These are phyloP conservation scores for Numenius phaeopus DNA, from an alignment of 2,797 vertebrate genomes.

Conservation along the genomic window DNA sequence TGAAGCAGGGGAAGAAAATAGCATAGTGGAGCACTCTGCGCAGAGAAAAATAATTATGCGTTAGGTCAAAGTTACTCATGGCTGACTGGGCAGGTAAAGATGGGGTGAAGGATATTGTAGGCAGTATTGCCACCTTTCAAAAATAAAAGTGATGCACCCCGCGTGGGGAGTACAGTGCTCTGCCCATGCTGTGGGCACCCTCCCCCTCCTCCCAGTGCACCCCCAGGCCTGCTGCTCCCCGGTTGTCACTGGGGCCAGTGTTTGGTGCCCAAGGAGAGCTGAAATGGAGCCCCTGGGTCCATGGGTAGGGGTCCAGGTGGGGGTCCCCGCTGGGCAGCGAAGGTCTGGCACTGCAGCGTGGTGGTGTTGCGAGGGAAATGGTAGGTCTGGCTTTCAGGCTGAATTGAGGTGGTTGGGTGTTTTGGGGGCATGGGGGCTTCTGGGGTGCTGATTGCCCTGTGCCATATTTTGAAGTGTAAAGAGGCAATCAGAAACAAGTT, in stretches of 20 bases:
- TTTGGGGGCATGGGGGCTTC: neutral
- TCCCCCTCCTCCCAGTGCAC: neutral
- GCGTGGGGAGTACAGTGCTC: neutral
- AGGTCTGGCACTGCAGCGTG: neutral
- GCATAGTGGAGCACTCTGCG: neutral
- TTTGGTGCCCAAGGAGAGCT: neutral
- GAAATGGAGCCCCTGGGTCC: neutral
- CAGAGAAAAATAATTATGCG: neutral
- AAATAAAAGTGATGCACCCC: neutral
- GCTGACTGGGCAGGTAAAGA: neutral
- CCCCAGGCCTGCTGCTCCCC: neutral
- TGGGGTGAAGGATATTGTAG: neutral
- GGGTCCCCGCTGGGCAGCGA: fast-evolving
- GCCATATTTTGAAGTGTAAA: neutral
- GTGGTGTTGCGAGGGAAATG: fast-evolving
- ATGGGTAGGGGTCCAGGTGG: fast-evolving
- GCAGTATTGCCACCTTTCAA: neutral
- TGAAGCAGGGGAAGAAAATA: neutral
- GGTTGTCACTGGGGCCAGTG: fast-evolving
- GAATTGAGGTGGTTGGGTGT: neutral
- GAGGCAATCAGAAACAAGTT: neutral
- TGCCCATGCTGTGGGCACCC: neutral
- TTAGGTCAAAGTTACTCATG: neutral
- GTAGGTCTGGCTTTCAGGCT: neutral
- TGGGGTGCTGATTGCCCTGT: neutral